Evolutionary conservation across 53 echinoderm and acorn worm species (phyloP), one percentile per base, ranked within the genome.

Genomic region (Antedon mediterranea): DNA sequence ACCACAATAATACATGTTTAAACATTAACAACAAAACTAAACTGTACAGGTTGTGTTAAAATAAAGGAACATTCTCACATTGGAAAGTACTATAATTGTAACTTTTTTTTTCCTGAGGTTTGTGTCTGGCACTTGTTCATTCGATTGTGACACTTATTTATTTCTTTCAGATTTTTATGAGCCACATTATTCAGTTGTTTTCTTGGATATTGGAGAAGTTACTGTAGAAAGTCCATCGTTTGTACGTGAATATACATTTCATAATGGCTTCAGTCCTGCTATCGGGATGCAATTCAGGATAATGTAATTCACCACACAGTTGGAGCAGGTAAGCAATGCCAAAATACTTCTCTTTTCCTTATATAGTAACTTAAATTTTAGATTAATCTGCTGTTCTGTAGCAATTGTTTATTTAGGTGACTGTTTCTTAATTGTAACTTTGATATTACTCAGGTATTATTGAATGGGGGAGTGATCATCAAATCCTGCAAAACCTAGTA

Each of bases 251-350:
- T 91, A 89, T 74, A 95, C 89, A 71, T 95, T 95, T 83, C 95
- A 95, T 71, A 84, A 91, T 79, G 91, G 95, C 29, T 95, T 92
- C 84, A 95, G 85, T 76, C 78, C 95, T 0, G 95, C 91, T 43
- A 95, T 95, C 37, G 95, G 89, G 0, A 82, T 87, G 13, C 87
- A 3, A 43, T 92, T 27, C 33, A 82, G 23, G 90, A 92, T 75
- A 97, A 97, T 74, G 86, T 97, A 11, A 81, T 97, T 2, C 97
- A 97, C 71, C 97, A 97, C 71, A 86, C 86, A 11, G 86, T 97
- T 20, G 92, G 92, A 82, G 82, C 91, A 72, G 97, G 97, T 92
- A 33, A 72, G 73, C n/a, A n/a, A n/a, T n/a, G n/a, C n/a, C n/a
- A n/a, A n/a, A n/a, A n/a, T n/a, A n/a, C n/a, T n/a, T n/a, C n/a